Evolutionary conservation across 2,113 vertebrate species (phyloP), one percentile per base, ranked within the genome.

Genomic region (Illadopsis cleaveri): DNA sequence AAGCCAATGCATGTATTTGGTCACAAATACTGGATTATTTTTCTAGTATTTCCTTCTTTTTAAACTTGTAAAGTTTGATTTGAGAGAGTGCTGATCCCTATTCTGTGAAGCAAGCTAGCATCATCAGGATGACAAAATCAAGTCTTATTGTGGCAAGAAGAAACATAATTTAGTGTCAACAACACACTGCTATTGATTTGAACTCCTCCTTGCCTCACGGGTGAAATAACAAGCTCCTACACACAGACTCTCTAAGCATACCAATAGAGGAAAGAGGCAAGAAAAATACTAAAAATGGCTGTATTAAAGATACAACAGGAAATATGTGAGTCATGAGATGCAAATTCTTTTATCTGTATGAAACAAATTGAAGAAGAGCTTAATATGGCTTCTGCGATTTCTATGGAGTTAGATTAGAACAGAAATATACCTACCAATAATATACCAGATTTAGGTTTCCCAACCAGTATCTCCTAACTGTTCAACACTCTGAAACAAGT

Each of bases 51-150:
- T 85, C 90, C 35, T 84, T 82, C 57, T 93, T 83, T 51, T 45
- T 78, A 87, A 83, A 88, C 51, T 91, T 78, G 40, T 82, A 50
- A 92, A 95, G 76, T 78, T 86, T 61, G 62, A 90, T 80, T 93
- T 68, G 62, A 65, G 69, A 91, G 58, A 92, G 60, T 78, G 80
- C 83, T 92, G 83, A 96, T 96, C 84, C 71, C 75, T 75, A 92
- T 65, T 89, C 91, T 93, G 68, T 94, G 83, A 95, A 96, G 91
- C 83, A 87, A 90, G 87, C 92, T 60, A 87, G 86, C 45, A 9
- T 94, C 93, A 94, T 95, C 87, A 97, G 84, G 89, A 96, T 95
- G 94, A 96, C 93, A 97, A 94, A 97, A 96, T 97, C 94, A 97
- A 97, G 88, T 94, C 95, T 94, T 94, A 95, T 88, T 93, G 96